Conservation (phyloP, 2,113 vertebrate genomes). For the Oreochromis spilurus region DNA sequence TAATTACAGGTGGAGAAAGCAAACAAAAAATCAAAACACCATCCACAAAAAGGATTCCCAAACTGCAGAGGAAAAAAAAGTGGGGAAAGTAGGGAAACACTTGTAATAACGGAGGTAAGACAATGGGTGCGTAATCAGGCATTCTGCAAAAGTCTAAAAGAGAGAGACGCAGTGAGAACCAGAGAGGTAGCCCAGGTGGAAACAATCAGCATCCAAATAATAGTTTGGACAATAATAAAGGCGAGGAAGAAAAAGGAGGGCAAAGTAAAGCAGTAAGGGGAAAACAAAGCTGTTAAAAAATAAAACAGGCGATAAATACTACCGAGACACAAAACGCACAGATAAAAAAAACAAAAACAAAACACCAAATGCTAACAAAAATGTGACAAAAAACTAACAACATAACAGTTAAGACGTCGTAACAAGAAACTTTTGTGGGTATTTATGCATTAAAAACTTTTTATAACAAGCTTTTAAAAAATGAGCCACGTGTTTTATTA, state of each 20-base stretch:
- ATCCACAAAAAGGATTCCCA: background rate
- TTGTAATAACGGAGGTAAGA: background rate
- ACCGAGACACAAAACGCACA: background rate
- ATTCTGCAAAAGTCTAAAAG: background rate
- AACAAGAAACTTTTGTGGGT: background rate
- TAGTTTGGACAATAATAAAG: background rate
- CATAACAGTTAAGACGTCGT: background rate
- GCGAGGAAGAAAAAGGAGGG: background rate
- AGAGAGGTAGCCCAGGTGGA: background rate
- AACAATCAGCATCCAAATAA: background rate
- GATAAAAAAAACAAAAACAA: rapidly evolving
- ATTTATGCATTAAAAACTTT: background rate
- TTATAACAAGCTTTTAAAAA: background rate
- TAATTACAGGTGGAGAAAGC: background rate
- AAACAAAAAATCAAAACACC: background rate
- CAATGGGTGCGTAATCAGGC: background rate
- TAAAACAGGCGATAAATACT: background rate
- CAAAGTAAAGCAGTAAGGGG: background rate
- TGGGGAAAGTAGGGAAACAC: background rate
- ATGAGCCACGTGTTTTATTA: background rate
- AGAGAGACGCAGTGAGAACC: background rate
- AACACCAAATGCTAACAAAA: background rate
- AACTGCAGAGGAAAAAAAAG: background rate
- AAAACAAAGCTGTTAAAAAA: background rate
- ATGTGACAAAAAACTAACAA: background rate